Conservation (phyloP, 2,113 vertebrate genomes). For the Spermophilus dauricus region DNA sequence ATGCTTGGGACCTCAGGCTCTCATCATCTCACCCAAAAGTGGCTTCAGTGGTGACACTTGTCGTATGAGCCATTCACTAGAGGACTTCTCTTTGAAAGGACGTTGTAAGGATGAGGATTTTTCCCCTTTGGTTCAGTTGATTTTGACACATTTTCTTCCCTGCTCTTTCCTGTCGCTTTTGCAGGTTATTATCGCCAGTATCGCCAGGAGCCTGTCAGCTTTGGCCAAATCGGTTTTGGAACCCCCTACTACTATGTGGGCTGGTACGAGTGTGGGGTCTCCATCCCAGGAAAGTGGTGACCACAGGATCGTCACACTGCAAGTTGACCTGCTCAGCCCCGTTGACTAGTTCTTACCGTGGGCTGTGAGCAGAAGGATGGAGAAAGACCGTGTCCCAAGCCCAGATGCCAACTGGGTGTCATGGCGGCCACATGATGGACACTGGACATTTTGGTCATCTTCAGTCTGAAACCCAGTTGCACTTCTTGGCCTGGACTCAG, state of each 20-base stretch:
- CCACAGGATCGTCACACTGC: conserved; percentile 45
- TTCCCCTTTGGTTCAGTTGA: neutral
- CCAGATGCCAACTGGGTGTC: conserved; percentile 52
- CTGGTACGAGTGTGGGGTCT: conserved; percentile 99
- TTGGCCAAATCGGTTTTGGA: conserved; percentile 94
- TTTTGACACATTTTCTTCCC: neutral
- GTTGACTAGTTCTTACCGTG: conserved; percentile 55
- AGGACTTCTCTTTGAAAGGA: neutral
- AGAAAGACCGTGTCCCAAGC: conserved; percentile 15
- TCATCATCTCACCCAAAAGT: neutral
- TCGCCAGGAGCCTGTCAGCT: conserved; percentile 96
- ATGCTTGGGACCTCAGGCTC: neutral
- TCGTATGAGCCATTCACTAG: neutral
- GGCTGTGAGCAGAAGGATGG: conserved; percentile 71
- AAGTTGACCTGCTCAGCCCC: neutral
- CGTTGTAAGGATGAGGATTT: neutral
- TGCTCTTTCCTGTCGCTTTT: neutral
- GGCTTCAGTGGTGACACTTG: neutral
- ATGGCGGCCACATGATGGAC: conserved; percentile 43
- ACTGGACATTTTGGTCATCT: conserved; percentile 71
- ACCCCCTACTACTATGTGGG: conserved; percentile 96
- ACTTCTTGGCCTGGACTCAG: conserved; percentile 75
- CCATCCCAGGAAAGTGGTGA: conserved; percentile 99
- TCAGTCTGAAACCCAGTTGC: conserved; percentile 81
- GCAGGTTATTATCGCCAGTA: conserved; percentile 96